Base-by-base conservation (phyloP, 2,797 vertebrate species). In the Falco cherrug region DNA sequence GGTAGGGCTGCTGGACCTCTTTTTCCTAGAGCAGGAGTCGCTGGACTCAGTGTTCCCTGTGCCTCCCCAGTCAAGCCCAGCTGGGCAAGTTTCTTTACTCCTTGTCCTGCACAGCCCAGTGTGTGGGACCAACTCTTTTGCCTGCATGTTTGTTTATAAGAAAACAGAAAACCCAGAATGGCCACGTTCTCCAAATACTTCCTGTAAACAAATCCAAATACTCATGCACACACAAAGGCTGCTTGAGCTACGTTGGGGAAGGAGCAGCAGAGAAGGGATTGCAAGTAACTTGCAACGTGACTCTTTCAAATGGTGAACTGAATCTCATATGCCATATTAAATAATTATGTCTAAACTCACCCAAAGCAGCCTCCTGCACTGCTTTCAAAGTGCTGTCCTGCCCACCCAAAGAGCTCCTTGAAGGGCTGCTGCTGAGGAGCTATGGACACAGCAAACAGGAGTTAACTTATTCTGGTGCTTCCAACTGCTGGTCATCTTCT, bases 281-380 rank as follows among this genome's bases (percentile, higher is more conserved):
- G 56, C 28, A 21, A 60, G 51, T 2, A 22, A 53, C 60, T 47
- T 11, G 29, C 10, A 9, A n/a, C 0, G 3, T 10, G 31, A 53
- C 48, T 76, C 57, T 43, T 73, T 24, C 59, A 54, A n/a, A 41
- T 2, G 11, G 25, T 11, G 28, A 35, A 21, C 76, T 18, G 41
- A 24, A n/a, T 56, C 59, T 48, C 5, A 2, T 0, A 16, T 2
- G 2, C 29, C 2, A 2, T 29, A 45, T 26, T 56, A 24, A 6
- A n/a, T 2, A 43, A 33, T 25, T 41, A 4, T 3, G 17, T 13
- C 83, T 53, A 26, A 68, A 45, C 31, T 48, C 7, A 2, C 60
- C 51, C 57, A 37, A 5, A 59, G 76, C 73, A 75, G 61, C 59
- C 51, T 12, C 1, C 35, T 37, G 48, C 51, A 10, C 20, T 35